These are phyloP conservation scores for Muraenolepis orangiensis DNA, from an alignment of 2,797 vertebrate genomes.

Conservation along the genomic window DNA sequence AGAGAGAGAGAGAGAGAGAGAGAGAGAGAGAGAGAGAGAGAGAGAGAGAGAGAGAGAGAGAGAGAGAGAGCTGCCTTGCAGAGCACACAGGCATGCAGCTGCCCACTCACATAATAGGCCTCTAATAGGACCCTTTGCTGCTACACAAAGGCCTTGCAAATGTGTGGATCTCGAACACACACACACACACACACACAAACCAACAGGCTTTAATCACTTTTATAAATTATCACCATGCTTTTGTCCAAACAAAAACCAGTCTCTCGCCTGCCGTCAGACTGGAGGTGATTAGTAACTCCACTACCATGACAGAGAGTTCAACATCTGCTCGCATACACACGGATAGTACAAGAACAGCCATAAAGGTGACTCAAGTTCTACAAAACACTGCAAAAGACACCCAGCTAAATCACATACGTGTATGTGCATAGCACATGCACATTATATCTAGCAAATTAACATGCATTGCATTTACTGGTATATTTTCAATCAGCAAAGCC, in stretches of 20 bases:
- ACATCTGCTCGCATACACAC: neutral
- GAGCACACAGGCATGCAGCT: conserved; percentile 68
- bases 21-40: conserved; percentile 28
- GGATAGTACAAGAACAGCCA: neutral
- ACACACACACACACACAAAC: conserved; percentile 57
- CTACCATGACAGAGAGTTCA: conserved; percentile 20
- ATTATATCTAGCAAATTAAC: neutral
- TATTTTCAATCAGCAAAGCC: too few relatives aligned
- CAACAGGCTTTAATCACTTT: conserved; percentile 60
- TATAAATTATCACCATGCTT: conserved; percentile 61
- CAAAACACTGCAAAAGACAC: neutral
- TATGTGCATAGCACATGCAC: neutral
- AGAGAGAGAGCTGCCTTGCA: conserved; percentile 52
- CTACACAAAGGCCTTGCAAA: conserved; percentile 72
- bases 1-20: conserved; percentile 31
- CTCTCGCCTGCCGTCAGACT: conserved; percentile 17
- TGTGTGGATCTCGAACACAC: conserved; percentile 65
- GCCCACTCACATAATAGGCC: conserved; percentile 67
- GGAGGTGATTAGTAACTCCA: conserved; percentile 21
- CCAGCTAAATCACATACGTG: neutral
- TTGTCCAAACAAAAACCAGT: conserved; percentile 52
- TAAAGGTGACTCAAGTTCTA: neutral
- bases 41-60: conserved; percentile 22
- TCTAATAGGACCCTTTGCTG: conserved; percentile 71
- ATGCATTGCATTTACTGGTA: neutral